Evolutionary conservation across 2,113 vertebrate species (phyloP).

Genomic region (Caretta caretta): DNA sequence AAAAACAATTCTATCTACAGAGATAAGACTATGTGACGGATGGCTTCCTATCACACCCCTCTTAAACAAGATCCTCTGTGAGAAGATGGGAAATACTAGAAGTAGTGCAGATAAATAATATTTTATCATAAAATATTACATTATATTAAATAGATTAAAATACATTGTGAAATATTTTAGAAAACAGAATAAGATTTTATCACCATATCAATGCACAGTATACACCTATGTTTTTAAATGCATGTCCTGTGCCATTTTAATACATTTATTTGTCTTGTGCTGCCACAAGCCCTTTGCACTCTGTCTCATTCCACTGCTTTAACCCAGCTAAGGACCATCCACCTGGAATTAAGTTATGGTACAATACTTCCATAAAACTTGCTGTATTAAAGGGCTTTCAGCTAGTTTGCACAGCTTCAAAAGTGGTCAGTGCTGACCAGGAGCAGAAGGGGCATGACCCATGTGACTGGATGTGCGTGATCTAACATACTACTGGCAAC

Average conservation of each 20-base stretch:
- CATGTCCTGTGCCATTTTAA: background rate
- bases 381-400: background rate
- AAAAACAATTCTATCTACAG: background rate
- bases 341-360: background rate
- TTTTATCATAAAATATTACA: background rate
- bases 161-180: background rate
- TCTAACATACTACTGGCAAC: background rate
- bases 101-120: background rate
- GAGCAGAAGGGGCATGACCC: background rate
- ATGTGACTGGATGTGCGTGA: background rate
- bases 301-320: background rate
- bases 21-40: background rate
- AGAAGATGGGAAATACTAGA: background rate
- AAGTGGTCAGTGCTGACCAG: background rate
- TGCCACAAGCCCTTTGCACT: background rate
- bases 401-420: background rate
- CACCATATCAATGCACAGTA: background rate
- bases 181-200: background rate
- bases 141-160: background rate
- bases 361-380: background rate
- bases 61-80: background rate
- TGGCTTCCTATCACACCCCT: background rate
- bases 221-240: background rate
- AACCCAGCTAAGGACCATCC: background rate
- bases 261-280: background rate